Evolutionary conservation across 2,888 invertebrate species (phyloP).

Genomic region (Orthonychiurus folsomi): DNA sequence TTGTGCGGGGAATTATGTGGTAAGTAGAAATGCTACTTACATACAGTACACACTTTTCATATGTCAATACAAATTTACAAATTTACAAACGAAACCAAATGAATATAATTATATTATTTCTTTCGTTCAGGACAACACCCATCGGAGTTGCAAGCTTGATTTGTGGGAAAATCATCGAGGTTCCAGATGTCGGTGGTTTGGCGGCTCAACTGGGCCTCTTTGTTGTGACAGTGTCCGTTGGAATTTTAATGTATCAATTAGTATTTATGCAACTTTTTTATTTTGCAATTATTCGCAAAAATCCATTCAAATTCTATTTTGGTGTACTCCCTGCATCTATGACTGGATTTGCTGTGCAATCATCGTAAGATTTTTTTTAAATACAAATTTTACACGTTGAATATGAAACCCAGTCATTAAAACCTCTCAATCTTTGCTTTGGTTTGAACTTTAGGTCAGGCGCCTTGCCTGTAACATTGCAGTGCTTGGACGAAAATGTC

Average conservation of each 20-base stretch:
- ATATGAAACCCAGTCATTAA: background rate
- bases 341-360: conserved; percentile 82
- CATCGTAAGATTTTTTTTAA: conserved; percentile 59
- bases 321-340: conserved; percentile 71
- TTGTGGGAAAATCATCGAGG: conserved; percentile 66
- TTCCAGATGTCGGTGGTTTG: conserved; percentile 55
- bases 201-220: conserved; percentile 53
- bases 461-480: conserved; percentile 77
- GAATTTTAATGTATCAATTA: conserved; percentile 73
- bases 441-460: conserved; percentile 56
- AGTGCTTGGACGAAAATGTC: conserved; percentile 73
- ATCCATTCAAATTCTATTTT: conserved; percentile 78
- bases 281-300: conserved; percentile 66
- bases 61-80: background rate
- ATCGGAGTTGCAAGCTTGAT: conserved; percentile 76
- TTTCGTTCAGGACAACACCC: conserved; percentile 63
- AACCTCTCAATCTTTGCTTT: background rate
- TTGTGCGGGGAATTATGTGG: conserved; percentile 15
- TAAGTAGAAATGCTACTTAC: background rate
- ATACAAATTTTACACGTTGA: background rate
- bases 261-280: conserved; percentile 76
- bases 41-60: background rate
- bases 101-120: too few relatives aligned
- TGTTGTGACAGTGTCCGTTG: conserved; percentile 70
- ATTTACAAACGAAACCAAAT: background rate